Percentiles rank a stretch among this genome's conserved stretches.
Conservation (phyloP, 2,888 invertebrate genomes). For the Chrysomela aeneicollis region DNA sequence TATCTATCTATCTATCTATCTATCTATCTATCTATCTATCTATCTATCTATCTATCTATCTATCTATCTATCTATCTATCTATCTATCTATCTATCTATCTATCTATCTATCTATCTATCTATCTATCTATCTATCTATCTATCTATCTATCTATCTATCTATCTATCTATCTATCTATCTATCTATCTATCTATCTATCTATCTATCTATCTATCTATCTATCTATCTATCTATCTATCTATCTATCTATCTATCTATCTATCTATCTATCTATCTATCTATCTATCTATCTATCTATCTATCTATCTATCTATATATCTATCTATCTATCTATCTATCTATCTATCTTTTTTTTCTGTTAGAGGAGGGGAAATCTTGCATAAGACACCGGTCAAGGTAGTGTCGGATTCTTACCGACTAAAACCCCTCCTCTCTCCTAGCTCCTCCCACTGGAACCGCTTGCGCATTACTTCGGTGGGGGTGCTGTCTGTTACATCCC, state of each 20-base stretch:
- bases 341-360: no score
- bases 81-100: background rate
- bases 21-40: background rate
- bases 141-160: background rate
- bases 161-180: background rate
- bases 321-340: slow-evolving; percentile 8
- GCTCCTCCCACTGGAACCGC: no score
- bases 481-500: no score
- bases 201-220: slow-evolving; percentile 4
- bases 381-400: no score
- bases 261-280: slow-evolving; percentile 6
- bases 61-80: background rate
- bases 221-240: slow-evolving; percentile 6
- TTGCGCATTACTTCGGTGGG: no score
- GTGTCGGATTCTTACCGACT: no score
- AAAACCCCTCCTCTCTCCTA: no score
- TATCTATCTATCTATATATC: slow-evolving; percentile 6
- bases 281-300: slow-evolving; percentile 9
- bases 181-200: background rate
- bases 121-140: background rate
- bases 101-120: background rate
- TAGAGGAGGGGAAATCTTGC: no score
- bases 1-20: background rate
- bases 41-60: background rate
- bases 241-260: slow-evolving; percentile 11